Base-by-base conservation (phyloP, 2,888 invertebrate species). In the Eremobia ochroleuca region DNA sequence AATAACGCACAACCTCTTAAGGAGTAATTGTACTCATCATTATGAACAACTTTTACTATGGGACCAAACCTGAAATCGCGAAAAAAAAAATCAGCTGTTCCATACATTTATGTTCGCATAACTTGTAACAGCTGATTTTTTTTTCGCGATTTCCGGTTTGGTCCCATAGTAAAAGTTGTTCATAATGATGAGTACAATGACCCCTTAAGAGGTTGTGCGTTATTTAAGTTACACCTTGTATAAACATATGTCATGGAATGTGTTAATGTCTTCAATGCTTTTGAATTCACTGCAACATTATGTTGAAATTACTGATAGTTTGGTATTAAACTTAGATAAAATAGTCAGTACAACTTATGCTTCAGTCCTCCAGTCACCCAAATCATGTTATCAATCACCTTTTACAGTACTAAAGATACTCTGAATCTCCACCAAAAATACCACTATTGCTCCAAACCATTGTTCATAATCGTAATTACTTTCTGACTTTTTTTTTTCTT, bases 401-500 rank as follows among this genome's bases (percentile, higher is more conserved):
- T 34, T 64, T 4, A 46, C n/a, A 18, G 13, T 13, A 49, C 21
- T n/a, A 40, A n/a, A 52, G 1, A 34, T 43, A 31, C 2, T 28
- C 11, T 40, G 15, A 15, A n/a, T 13, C n/a, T 25, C 21, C 18
- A 49, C 1, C 9, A 37, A 55, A 11, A 6, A 31, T 64, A 21
- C 6, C 6, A 62, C 3, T 1, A 34, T 49, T 46, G 5, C 28
- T 62, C 8, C 0, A 21, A 55, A 31, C 8, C 4, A 43, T 15
- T 28, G 18, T 13, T 65, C 8, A 31, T 37, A 40, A 46, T 43
- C 4, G 0, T 52, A 77, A 59, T 61, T 37, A 55, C 28, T 21
- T 76, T 73, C 37, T 65, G 9, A 73, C 18, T n/a, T n/a, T 15
- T 28, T 9, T 40, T 64, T 40, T 15, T 67, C 71, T 92, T 92